Percentiles rank a stretch among this genome's conserved stretches.
These are phyloP conservation scores for Andrena fulva DNA, from an alignment of 2,888 invertebrate genomes.

Conservation along the genomic window DNA sequence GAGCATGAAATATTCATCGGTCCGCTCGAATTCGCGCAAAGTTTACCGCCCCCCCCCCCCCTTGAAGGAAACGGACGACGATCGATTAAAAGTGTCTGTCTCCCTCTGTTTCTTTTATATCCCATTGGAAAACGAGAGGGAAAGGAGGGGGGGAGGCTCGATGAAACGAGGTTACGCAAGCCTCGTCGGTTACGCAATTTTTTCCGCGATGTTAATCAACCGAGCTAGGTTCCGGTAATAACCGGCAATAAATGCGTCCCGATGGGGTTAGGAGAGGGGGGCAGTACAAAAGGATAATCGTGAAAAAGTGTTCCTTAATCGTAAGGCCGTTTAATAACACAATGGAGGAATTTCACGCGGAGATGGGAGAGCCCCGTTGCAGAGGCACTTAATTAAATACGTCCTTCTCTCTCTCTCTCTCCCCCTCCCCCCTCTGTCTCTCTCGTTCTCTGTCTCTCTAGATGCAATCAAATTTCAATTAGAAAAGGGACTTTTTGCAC, in stretches of 20 bases:
- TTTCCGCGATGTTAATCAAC: conserved; percentile 33
- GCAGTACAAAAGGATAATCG: conserved; percentile 52
- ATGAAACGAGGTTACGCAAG: background rate
- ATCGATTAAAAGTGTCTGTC: conserved; percentile 10
- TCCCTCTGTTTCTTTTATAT: background rate
- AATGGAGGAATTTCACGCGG: conserved; percentile 59
- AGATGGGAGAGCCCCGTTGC: conserved; percentile 46
- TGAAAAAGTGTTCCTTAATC: conserved; percentile 58
- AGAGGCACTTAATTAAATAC: conserved; percentile 59
- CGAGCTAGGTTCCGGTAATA: conserved; percentile 15
- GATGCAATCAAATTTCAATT: conserved; percentile 62
- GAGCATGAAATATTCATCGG: conserved; percentile 52
- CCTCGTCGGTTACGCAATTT: conserved; percentile 22
- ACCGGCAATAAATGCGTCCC: conserved; percentile 23
- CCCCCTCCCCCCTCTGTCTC: background rate
- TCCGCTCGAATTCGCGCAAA: conserved; percentile 29
- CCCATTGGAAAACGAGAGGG: background rate
- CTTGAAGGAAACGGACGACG: background rate
- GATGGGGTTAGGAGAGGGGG: background rate
- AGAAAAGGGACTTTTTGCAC: conserved; percentile 60
- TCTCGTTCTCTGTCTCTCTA: conserved; percentile 16
- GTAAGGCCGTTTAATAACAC: conserved; percentile 59
- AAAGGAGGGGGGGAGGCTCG: background rate
- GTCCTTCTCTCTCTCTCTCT: background rate
- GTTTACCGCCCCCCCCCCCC: background rate